Conservation (phyloP, 37 sponge, comb jelly and placozoan genomes). For the Aplysina aerophoba region DNA sequence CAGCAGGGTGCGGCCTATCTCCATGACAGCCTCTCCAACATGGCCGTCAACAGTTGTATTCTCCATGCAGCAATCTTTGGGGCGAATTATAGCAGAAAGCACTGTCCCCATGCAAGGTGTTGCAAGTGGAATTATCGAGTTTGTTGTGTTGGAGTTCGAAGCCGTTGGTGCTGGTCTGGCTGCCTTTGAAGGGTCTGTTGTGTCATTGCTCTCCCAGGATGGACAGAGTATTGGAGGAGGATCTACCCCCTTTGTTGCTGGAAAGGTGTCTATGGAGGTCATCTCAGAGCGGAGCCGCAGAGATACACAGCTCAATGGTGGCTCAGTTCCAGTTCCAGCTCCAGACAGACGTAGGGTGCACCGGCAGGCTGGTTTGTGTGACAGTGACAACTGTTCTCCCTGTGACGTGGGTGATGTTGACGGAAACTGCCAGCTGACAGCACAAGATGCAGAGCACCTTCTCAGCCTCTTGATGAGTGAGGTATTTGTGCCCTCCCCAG, state of each 20-base stretch:
- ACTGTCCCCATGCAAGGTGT: slow-evolving; percentile 9
- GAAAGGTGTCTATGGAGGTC: slow-evolving; percentile 38
- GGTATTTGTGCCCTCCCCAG: neutral
- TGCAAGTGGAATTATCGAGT: slow-evolving; percentile 35
- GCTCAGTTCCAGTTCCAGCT: neutral
- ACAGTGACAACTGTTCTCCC: neutral
- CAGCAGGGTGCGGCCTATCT: slow-evolving; percentile 32
- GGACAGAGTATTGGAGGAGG: slow-evolving; percentile 30
- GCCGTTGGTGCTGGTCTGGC: slow-evolving; percentile 41
- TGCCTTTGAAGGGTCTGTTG: slow-evolving; percentile 34
- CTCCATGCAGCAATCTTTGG: neutral
- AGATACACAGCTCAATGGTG: neutral
- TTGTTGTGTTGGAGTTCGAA: slow-evolving; percentile 45
- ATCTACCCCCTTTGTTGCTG: slow-evolving; percentile 56
- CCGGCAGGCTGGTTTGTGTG: neutral
- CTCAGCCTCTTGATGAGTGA: slow-evolving; percentile 25
- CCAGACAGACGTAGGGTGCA: neutral
- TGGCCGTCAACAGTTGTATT: slow-evolving; percentile 20
- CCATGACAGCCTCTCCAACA: slow-evolving; percentile 28
- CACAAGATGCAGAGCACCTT: slow-evolving; percentile 51
- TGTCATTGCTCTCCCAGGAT: slow-evolving; percentile 27
- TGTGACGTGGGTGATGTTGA: slow-evolving; percentile 73
- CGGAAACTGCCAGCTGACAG: slow-evolving; percentile 72
- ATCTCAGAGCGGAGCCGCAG: neutral
- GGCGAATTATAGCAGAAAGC: slow-evolving; percentile 27